Percentiles rank a stretch among this genome's conserved stretches.
Evolutionary conservation across 2,113 vertebrate species (phyloP).

Genomic region (Hydrolagus affinis): DNA sequence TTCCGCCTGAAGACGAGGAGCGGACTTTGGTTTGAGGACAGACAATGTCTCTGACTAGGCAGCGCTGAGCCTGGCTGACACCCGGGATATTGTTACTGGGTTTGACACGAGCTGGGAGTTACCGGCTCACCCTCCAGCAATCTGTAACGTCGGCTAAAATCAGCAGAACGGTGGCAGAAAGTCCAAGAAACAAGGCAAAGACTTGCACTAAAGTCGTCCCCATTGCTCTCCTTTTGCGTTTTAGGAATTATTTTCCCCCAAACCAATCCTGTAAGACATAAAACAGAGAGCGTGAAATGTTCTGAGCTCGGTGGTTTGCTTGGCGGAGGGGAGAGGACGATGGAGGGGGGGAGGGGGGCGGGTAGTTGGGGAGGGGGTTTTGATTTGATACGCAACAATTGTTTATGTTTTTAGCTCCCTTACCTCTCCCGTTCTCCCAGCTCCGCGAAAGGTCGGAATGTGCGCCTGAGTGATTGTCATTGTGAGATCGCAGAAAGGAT

Average conservation of each 20-base stretch:
- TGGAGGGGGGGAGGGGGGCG: too few species aligned
- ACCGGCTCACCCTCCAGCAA: constrained; percentile 42
- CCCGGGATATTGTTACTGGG: neutral
- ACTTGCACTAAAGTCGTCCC: neutral
- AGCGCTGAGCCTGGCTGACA: neutral
- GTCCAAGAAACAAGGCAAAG: constrained; percentile 32
- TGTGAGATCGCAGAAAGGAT: too few species aligned
- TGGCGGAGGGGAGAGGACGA: too few species aligned
- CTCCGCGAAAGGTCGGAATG: too few species aligned
- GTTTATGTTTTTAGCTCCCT: too few species aligned
- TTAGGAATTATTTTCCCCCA: neutral
- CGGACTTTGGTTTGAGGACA: neutral
- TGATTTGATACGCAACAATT: too few species aligned
- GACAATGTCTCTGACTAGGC: neutral
- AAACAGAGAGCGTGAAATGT: neutral
- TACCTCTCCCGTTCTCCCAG: too few species aligned
- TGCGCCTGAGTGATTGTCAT: too few species aligned
- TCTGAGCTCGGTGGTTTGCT: too few species aligned
- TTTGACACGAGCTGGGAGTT: neutral
- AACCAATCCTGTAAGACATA: neutral
- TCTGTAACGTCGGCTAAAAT: constrained; percentile 40
- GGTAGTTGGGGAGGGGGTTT: too few species aligned
- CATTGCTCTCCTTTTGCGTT: neutral
- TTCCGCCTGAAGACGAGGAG: neutral
- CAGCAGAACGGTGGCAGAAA: constrained; percentile 37